Percentiles rank a stretch among this genome's conserved stretches.
Conservation (phyloP, 2,888 invertebrate genomes). For the Caenorhabditis afra region DNA sequence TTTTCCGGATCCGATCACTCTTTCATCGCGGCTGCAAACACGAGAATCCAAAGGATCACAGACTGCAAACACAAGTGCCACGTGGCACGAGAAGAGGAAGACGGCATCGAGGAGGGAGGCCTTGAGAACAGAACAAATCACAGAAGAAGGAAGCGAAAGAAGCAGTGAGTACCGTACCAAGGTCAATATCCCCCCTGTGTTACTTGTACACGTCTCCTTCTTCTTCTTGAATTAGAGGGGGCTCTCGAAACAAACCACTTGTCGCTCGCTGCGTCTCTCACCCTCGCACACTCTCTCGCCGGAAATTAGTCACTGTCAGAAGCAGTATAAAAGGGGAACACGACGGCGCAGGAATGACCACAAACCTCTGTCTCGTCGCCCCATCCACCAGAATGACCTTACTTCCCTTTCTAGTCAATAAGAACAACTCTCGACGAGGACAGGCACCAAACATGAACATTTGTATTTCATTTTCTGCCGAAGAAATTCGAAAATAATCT, state of each 20-base stretch:
- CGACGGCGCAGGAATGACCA: slow-evolving; percentile 24
- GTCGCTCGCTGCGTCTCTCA: slow-evolving; percentile 9
- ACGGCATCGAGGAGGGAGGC: too few species aligned
- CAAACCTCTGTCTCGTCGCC: background rate
- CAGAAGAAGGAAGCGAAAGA: slow-evolving; percentile 7
- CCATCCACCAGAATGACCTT: slow-evolving; percentile 16
- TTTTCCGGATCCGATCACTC: background rate
- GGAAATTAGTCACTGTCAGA: slow-evolving; percentile 40
- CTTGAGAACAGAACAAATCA: slow-evolving; percentile 26
- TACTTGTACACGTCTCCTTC: slow-evolving; percentile 13
- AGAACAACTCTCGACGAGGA: background rate
- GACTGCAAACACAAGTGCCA: too few species aligned
- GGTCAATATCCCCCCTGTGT: slow-evolving; percentile 42
- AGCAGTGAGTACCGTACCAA: slow-evolving; percentile 45
- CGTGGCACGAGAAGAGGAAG: too few species aligned
- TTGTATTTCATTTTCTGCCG: background rate
- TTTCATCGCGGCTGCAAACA: too few species aligned
- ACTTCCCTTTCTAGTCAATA: background rate
- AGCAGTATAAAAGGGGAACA: slow-evolving; percentile 37
- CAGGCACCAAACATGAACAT: slow-evolving; percentile 3
- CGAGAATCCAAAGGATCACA: too few species aligned
- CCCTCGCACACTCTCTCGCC: slow-evolving; percentile 1
- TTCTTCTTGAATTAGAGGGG: slow-evolving; percentile 18
- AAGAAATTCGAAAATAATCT: too few species aligned
- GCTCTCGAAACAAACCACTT: slow-evolving; percentile 57